Conservation (phyloP, 2,113 vertebrate species). For the Eupsittula cactorum region DNA sequence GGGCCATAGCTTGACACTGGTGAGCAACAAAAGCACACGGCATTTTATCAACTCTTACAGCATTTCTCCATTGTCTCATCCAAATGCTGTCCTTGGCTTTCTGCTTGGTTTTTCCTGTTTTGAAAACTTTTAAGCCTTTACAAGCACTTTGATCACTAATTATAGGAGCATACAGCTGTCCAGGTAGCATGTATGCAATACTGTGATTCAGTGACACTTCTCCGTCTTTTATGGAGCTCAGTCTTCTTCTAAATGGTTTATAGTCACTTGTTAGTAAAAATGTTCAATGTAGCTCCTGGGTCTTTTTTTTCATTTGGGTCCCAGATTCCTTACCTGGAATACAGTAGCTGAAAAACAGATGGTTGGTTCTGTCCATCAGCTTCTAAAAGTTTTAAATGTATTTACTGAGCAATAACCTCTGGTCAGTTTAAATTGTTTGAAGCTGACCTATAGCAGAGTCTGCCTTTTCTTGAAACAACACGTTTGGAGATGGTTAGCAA, state of each 20-base stretch:
- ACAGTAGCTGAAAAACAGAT: not conserved
- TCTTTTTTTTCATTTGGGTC: not conserved
- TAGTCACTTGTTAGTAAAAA: not conserved
- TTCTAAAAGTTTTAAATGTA: not conserved
- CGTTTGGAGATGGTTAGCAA: not conserved
- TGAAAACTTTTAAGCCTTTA: not conserved
- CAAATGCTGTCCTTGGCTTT: constrained; percentile 18
- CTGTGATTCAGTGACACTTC: not conserved
- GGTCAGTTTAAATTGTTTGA: not conserved
- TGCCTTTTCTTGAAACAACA: not conserved
- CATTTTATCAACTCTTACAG: not conserved
- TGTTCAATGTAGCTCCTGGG: not conserved
- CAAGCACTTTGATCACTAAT: not conserved
- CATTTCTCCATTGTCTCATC: constrained; percentile 16
- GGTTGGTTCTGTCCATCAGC: not conserved
- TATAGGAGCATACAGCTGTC: not conserved
- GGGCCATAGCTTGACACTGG: not conserved
- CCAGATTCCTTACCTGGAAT: not conserved
- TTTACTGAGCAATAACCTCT: not conserved
- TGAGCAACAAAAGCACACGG: not conserved
- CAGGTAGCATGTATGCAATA: not conserved
- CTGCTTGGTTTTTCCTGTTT: constrained; percentile 47
- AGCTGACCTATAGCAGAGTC: not conserved
- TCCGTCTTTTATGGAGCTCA: not conserved
- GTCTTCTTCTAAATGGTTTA: not conserved